phyloP scores from a whole-genome alignment of 2,113 vertebrate species.

The Ammospiza caudacuta region DNA sequence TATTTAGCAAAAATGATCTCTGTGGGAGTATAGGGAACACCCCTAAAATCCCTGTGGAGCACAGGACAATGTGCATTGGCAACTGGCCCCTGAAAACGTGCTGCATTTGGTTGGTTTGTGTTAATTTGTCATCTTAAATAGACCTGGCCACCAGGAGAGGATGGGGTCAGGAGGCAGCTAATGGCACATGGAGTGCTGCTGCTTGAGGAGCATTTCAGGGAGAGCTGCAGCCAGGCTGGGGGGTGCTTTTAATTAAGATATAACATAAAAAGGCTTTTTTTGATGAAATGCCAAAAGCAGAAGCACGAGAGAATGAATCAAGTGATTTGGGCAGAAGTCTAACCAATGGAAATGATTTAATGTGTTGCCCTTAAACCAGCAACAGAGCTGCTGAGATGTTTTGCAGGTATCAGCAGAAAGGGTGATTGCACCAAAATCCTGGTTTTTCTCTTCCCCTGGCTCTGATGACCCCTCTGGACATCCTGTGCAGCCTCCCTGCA shows the following conservation, averaged over 20 bases:
- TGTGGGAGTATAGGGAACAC: neutral
- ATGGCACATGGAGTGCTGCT: neutral
- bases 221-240: neutral
- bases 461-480: neutral
- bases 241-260: slow-evolving; percentile 14
- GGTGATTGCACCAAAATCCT: neutral
- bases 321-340: neutral
- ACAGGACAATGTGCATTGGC: neutral
- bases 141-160: neutral
- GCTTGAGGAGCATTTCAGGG: neutral
- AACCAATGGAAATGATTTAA: neutral
- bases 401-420: neutral
- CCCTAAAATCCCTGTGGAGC: neutral
- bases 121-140: neutral
- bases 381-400: neutral
- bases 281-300: slow-evolving; percentile 20
- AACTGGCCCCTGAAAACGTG: neutral
- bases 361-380: neutral
- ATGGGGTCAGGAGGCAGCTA: neutral
- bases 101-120: neutral
- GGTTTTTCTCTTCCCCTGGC: neutral
- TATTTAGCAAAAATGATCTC: neutral
- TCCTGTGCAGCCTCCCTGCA: fast-evolving
- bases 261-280: neutral
- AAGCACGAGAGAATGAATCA: neutral